phyloP scores from a whole-genome alignment of 2,797 vertebrate species.

The Loriculus beryllinus region DNA sequence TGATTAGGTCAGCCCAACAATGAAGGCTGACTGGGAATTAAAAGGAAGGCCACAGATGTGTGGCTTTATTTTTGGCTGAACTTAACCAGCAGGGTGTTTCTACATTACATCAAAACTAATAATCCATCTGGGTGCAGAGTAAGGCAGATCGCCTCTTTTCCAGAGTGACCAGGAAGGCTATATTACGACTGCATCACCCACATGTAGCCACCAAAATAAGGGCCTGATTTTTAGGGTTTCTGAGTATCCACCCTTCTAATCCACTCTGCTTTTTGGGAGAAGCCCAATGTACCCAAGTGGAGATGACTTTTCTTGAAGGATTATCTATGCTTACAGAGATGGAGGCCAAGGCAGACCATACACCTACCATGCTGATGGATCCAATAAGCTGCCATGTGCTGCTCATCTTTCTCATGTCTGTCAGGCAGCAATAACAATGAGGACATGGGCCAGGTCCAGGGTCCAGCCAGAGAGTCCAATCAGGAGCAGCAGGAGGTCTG shows the following conservation, averaged over 20 bases:
- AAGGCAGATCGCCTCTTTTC: not conserved
- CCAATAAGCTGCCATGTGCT: not conserved
- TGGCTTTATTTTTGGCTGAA: constrained; percentile 30
- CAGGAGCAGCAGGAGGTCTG: not conserved
- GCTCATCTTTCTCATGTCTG: fast-evolving
- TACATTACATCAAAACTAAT: constrained; percentile 17
- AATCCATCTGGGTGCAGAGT: not conserved
- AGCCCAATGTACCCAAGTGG: not conserved
- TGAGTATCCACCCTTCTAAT: not conserved
- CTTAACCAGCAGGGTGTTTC: constrained; percentile 36
- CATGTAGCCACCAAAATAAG: not conserved
- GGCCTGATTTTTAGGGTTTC: not conserved
- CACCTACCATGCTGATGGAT: fast-evolving
- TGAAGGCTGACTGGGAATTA: not conserved
- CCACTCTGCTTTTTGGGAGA: not conserved
- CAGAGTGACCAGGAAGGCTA: not conserved
- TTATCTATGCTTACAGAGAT: not conserved
- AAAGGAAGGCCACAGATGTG: not conserved
- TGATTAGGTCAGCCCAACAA: constrained; percentile 10
- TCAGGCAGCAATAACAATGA: not conserved
- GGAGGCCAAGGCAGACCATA: not conserved
- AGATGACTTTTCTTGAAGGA: not conserved
- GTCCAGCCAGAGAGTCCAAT: not conserved
- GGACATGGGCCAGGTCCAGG: not conserved
- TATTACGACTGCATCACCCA: not conserved